Conservation (phyloP, 1,140 invertebrate genomes). For the Chironomus striatipennis region DNA sequence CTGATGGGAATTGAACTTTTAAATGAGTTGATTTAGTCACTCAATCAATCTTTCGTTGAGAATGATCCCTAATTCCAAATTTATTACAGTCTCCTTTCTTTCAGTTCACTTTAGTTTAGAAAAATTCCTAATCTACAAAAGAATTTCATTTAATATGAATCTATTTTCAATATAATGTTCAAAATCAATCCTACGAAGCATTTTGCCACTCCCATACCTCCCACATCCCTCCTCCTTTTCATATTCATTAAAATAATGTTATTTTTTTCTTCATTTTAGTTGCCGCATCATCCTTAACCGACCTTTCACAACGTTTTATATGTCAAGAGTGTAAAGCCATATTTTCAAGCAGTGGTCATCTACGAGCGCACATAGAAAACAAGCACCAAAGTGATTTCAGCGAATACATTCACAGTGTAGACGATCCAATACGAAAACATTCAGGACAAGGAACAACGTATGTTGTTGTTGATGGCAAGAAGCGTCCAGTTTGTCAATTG, state of each 20-base stretch:
- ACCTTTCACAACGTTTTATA: not conserved
- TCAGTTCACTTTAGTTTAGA: too few relatives aligned
- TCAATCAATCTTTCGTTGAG: too few relatives aligned
- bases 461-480: conserved; percentile 14
- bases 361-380: not conserved
- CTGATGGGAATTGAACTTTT: too few relatives aligned
- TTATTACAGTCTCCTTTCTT: too few relatives aligned
- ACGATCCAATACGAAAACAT: not conserved
- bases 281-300: not conserved
- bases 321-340: conserved; percentile 13
- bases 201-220: too few relatives aligned
- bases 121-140: too few relatives aligned
- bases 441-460: not conserved
- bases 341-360: not conserved
- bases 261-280: not conserved
- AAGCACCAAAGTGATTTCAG: not conserved
- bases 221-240: too few relatives aligned
- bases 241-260: not conserved
- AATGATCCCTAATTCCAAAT: too few relatives aligned
- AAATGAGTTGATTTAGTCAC: too few relatives aligned
- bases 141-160: too few relatives aligned
- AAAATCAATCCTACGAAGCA: too few relatives aligned
- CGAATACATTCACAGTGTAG: not conserved
- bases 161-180: too few relatives aligned
- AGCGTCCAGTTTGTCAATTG: not conserved